Evolutionary conservation across 2,888 invertebrate species (phyloP), one percentile per base, ranked within the genome.

Genomic region (Yponomeuta plumbellus): DNA sequence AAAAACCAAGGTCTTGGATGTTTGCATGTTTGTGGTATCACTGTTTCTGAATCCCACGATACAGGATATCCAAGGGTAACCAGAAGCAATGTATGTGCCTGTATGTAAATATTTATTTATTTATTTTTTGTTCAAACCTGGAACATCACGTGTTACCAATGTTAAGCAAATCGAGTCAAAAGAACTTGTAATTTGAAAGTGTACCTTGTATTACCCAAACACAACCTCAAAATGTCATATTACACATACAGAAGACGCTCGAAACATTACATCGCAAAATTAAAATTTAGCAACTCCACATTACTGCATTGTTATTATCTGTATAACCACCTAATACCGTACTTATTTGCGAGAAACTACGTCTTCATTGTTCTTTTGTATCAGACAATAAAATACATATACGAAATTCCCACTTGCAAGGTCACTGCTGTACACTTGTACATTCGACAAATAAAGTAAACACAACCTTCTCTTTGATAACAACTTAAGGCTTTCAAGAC

Each of bases 281-380:
- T 52, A 17, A 52, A 52, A 52, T 52, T 13, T 52, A 52, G 44
- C 44, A 52, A 52, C 44, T 52, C 44, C 17, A 17, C 44, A 52
- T 52, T 52, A 52, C 44, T 52, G 17, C 44, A 52, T 52, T 52
- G 44, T 52, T 52, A 52, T 52, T 52, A 52, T 13, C 44, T 52
- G 44, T 52, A 52, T 6, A 17, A 52, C 44, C 44, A 17, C 44
- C 44, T 17, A 52, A 52, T 52, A 52, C 44, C 8, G 44, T 52
- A 52, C 44, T 52, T 52, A 52, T 52, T 52, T 52, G 44, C 44
- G 44, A 52, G 44, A 52, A 34, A 52, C 44, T 52, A 17, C 44
- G 4, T 52, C 17, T 52, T 52, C 17, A 52, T 52, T 52, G 44
- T 52, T 52, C 44, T 52, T 52, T 52, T 52, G 44, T 52, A 52